Conservation (phyloP, 2,888 invertebrate genomes). For the Lepidocyrtoides sp. region DNA sequence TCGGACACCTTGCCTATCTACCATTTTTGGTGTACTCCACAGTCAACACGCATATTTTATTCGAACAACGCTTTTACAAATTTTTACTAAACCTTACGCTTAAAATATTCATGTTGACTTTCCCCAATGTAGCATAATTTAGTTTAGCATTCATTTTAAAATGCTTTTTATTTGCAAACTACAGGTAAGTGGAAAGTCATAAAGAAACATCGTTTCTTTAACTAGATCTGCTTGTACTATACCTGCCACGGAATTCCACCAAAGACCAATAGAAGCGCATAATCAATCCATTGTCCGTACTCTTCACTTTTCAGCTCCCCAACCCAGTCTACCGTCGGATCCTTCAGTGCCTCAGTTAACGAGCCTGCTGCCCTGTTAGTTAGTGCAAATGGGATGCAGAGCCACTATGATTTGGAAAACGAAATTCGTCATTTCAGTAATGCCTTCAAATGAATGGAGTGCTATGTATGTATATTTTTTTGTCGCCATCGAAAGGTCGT, state of each 20-base stretch:
- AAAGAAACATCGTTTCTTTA: background rate
- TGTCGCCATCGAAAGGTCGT: no score
- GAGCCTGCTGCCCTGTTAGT: constrained; percentile 88
- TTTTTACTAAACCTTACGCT: no score
- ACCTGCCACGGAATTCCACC: constrained; percentile 92
- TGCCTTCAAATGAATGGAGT: no score
- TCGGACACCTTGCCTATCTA: no score
- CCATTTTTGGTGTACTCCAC: no score
- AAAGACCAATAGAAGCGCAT: constrained; percentile 89
- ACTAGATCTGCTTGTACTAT: constrained; percentile 32
- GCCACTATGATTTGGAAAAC: constrained; percentile 87
- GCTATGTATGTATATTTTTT: no score
- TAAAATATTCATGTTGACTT: background rate
- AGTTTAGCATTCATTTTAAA: background rate
- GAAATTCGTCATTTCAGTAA: no score
- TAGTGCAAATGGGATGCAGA: constrained; percentile 90
- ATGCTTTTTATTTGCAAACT: background rate
- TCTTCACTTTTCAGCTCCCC: constrained; percentile 88
- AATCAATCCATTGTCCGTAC: constrained; percentile 88
- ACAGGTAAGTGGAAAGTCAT: background rate
- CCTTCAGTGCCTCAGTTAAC: constrained; percentile 85
- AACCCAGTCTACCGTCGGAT: constrained; percentile 88
- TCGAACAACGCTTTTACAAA: no score
- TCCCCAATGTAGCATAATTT: background rate
- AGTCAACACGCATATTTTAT: no score